phyloP scores from a whole-genome alignment of 2,113 vertebrate species.

The Neofelis nebulosa region DNA sequence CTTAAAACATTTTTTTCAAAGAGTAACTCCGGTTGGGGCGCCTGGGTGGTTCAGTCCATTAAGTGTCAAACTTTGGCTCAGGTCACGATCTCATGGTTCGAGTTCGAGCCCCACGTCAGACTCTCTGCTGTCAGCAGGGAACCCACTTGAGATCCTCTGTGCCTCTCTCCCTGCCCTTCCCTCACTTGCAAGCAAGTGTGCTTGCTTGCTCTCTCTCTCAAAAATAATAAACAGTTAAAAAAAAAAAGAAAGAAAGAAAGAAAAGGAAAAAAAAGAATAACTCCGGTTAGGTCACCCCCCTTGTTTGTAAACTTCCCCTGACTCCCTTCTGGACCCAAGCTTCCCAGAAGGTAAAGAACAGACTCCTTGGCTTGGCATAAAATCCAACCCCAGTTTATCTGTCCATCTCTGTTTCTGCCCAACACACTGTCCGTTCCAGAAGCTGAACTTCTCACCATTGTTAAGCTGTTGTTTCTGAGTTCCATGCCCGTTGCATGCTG shows the following conservation, averaged over 20 bases:
- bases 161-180: too few relatives aligned
- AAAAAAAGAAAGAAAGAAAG: too few relatives aligned
- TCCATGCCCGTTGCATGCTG: neutral
- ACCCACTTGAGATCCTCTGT: too few relatives aligned
- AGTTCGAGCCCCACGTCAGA: too few relatives aligned
- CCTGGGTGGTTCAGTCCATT: too few relatives aligned
- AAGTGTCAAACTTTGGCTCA: too few relatives aligned
- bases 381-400: slow-evolving; percentile 40
- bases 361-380: slow-evolving; percentile 16
- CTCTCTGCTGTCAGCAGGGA: too few relatives aligned
- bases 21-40: neutral
- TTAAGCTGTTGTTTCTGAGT: neutral
- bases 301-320: slow-evolving; percentile 18
- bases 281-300: neutral
- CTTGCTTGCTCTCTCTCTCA: too few relatives aligned
- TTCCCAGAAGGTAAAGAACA: slow-evolving; percentile 59
- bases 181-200: too few relatives aligned
- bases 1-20: neutral
- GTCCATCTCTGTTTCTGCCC: slow-evolving; percentile 27
- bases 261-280: neutral
- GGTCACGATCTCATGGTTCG: too few relatives aligned
- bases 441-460: neutral
- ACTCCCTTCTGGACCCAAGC: neutral
- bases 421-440: neutral
- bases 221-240: too few relatives aligned